phyloP scores from a whole-genome alignment of 2,797 vertebrate genomes.

The Macropodus opercularis region DNA sequence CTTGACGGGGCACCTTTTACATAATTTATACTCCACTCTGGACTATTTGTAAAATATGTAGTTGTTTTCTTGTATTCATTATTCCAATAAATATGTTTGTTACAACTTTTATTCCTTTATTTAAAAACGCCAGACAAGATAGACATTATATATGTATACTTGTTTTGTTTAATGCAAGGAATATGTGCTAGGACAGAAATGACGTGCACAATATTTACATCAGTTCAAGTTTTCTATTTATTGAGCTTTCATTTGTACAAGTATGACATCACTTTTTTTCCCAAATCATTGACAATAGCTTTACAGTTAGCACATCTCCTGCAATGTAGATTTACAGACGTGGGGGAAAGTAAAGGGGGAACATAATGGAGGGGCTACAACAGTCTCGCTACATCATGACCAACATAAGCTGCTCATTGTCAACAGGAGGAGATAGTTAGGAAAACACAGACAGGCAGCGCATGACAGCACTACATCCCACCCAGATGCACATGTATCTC shows the following conservation, averaged over 20 bases:
- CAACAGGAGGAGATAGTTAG: slow-evolving; percentile 35
- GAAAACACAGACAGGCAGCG: not conserved
- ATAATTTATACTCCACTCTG: not conserved
- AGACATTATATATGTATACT: not conserved
- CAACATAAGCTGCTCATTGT: slow-evolving; percentile 45
- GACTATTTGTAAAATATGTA: slow-evolving; percentile 33
- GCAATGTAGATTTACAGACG: slow-evolving; percentile 70
- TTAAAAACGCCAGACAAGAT: not conserved
- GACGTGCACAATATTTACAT: slow-evolving; percentile 10
- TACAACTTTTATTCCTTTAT: not conserved
- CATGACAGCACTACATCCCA: not conserved
- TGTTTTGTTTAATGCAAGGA: not conserved
- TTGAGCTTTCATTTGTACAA: slow-evolving; percentile 80
- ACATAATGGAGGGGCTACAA: slow-evolving; percentile 57
- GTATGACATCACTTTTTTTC: slow-evolving; percentile 75
- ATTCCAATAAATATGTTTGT: slow-evolving; percentile 73
- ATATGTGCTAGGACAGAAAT: not conserved
- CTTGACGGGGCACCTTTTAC: slow-evolving; percentile 23
- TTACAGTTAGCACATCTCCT: slow-evolving; percentile 75
- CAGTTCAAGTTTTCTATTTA: slow-evolving; percentile 81
- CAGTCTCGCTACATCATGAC: slow-evolving; percentile 57
- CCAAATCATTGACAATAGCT: slow-evolving; percentile 73
- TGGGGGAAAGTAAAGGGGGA: slow-evolving; percentile 39
- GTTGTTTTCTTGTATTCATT: slow-evolving; percentile 41
- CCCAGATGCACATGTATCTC: slow-evolving; percentile 23